These are phyloP conservation scores for Agriopis leucophaearia DNA, from an alignment of 2,888 invertebrate genomes.

Conservation along the genomic window DNA sequence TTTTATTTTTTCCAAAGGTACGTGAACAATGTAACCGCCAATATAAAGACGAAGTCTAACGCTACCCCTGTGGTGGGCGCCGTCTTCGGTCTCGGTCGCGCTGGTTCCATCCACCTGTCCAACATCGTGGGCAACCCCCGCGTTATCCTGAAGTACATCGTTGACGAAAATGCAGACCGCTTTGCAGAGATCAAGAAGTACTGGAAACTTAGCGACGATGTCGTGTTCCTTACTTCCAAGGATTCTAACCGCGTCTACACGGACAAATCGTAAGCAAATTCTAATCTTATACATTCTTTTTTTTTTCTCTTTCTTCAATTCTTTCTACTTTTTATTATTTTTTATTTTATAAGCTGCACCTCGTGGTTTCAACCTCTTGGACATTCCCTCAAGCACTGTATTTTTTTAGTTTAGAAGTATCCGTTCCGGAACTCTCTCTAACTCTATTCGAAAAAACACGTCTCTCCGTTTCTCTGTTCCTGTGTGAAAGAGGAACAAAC, in stretches of 20 bases:
- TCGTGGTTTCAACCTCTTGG: too few species aligned
- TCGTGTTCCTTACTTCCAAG: conserved; percentile 78
- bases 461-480: too few species aligned
- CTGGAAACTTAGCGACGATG: conserved; percentile 79
- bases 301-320: too few species aligned
- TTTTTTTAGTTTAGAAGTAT: too few species aligned
- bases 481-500: too few species aligned
- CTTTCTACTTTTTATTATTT: too few species aligned
- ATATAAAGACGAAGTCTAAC: conserved; percentile 51
- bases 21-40: conserved; percentile 67
- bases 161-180: conserved; percentile 82
- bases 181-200: conserved; percentile 77
- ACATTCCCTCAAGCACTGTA: too few species aligned
- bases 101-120: conserved; percentile 87
- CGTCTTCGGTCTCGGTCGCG: conserved; percentile 87
- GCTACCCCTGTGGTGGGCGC: conserved; percentile 75
- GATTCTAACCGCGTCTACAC: conserved; percentile 80
- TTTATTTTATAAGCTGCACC: too few species aligned
- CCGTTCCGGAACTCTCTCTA: too few species aligned
- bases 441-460: too few species aligned
- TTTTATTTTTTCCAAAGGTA: conserved; percentile 63
- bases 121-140: conserved; percentile 80
- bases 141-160: conserved; percentile 82
- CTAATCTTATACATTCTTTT: too few species aligned
- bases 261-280: conserved; percentile 78